Evolutionary conservation across 2,797 vertebrate genomes (phyloP).

Genomic region (Neosilurus hyrtlii): DNA sequence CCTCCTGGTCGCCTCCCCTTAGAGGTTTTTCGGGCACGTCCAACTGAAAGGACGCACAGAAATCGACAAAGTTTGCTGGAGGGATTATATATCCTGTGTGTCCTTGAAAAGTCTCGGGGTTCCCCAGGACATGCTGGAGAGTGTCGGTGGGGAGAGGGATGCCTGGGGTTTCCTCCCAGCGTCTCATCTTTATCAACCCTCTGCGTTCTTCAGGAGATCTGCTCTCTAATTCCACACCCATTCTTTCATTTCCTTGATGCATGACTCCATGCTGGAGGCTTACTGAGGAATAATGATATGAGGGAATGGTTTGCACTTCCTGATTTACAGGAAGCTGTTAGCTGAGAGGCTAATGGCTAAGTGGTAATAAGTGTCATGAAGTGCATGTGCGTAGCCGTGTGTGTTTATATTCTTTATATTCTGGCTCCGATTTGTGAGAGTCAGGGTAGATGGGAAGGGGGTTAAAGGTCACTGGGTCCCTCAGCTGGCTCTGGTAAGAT

Average conservation of each 20-base stretch:
- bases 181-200: neutral
- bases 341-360: conserved; percentile 49
- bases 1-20: too few species aligned
- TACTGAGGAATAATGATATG: conserved; percentile 3
- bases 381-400: neutral
- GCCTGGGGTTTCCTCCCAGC: too few species aligned
- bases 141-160: too few species aligned
- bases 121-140: too few species aligned
- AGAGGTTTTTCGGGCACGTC: too few species aligned
- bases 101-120: too few species aligned
- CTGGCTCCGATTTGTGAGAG: conserved; percentile 21
- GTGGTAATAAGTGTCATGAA: conserved; percentile 58
- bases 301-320: neutral
- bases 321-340: conserved; percentile 21
- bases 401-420: neutral
- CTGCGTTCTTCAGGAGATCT: neutral
- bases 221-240: neutral
- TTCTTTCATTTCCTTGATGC: neutral
- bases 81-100: too few species aligned
- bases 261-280: neutral
- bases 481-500: neutral
- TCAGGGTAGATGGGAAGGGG: conserved; percentile 62
- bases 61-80: too few species aligned
- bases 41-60: too few species aligned
- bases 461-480: conserved; percentile 8